Evolutionary conservation across 2,113 vertebrate genomes (phyloP), one percentile per base, ranked within the genome.

Genomic region (Oryzias celebensis): DNA sequence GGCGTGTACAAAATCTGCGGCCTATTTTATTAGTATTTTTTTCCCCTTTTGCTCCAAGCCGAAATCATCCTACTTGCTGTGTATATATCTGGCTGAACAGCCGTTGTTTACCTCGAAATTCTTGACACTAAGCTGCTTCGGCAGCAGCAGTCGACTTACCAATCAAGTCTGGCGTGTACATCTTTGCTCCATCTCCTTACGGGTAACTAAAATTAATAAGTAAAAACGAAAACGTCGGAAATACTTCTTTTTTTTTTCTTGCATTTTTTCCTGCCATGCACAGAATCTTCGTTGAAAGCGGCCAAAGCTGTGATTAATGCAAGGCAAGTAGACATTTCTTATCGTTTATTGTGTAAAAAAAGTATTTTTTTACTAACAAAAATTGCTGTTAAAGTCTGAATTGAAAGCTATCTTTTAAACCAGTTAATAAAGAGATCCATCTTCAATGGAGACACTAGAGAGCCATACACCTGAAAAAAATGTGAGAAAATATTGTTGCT

Each of bases 181-280:
- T 82, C 71, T 68, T 66, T 75, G 69, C 77, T 73, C 69, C 76
- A 70, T 80, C 62, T 80, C 84, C 90, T 91, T 93, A 94, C 92
- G 93, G 93, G 93, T 93, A 87, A 93, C 88, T 89, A 73, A 80
- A 77, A 47, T 15, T 4, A n/a, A 59, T 28, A 17, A 47, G 5
- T 53, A 80, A 72, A 65, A 77, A 57, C 75, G 70, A 78, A 72
- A 65, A 77, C 73, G 66, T 64, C 61, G 82, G 63, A 79, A 64
- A 75, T 36, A 36, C 84, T 80, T 76, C 54, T 20, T 20, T 20
- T 20, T 20, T 83, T 87, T 62, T 79, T 73, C 63, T 24, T 72
- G n/a, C 71, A 20, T 75, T 67, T 64, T 69, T 70, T 36, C 8
- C 72, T 81, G 81, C 74, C 85, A 85, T 88, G 83, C 85, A 87